These are phyloP conservation scores for Chymomyza fuscimana DNA, from an alignment of 2,888 invertebrate species.

Conservation along the genomic window DNA sequence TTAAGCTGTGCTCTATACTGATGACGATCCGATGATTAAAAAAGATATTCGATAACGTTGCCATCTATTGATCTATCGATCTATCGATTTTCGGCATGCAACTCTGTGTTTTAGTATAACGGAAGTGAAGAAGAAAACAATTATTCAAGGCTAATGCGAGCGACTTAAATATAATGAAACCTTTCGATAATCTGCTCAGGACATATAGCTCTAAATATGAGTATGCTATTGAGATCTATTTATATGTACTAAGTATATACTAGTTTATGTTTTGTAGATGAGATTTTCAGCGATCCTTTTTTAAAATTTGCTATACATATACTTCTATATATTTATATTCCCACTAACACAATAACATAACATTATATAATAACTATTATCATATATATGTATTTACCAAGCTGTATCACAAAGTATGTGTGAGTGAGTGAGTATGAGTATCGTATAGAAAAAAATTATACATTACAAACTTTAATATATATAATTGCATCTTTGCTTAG, in stretches of 20 bases:
- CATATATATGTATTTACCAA: not conserved
- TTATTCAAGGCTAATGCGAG: not conserved
- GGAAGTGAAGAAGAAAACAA: not conserved
- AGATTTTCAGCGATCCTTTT: not conserved
- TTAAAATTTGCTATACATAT: not conserved
- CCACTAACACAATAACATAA: no score
- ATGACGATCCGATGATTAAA: no score
- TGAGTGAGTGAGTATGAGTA: constrained; percentile 12
- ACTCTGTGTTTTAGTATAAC: not conserved
- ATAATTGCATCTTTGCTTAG: constrained; percentile 13
- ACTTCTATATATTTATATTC: no score
- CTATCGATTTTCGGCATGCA: not conserved
- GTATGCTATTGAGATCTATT: not conserved
- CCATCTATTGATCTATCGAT: no score
- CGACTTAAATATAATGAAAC: constrained; percentile 64
- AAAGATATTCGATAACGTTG: no score
- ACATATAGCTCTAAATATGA: not conserved
- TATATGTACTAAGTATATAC: not conserved
- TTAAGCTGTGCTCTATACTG: constrained; percentile 6
- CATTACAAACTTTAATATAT: not conserved
- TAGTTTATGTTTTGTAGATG: not conserved
- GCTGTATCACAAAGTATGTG: not conserved
- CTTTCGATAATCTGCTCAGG: constrained; percentile 30
- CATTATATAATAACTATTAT: not conserved
- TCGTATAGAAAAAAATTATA: constrained; percentile 9